Percentiles rank a stretch among this genome's conserved stretches.
Evolutionary conservation across 2,797 vertebrate species (phyloP).

Genomic region (Cephalopachus bancanus): DNA sequence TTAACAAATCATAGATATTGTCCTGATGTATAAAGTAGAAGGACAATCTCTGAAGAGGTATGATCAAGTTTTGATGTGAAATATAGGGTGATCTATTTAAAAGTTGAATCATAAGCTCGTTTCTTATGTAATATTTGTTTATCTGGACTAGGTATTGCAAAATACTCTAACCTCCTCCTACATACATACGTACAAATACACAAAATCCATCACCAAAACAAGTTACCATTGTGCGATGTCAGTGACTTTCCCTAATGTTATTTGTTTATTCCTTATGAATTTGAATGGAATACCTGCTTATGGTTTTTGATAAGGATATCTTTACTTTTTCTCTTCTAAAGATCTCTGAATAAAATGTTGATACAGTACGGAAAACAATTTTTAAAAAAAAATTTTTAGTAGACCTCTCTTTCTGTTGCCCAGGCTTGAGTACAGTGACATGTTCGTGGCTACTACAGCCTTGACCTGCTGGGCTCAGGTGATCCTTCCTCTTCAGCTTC

Average conservation of each 20-base stretch:
- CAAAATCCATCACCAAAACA: not conserved
- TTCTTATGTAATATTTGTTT: constrained; percentile 53
- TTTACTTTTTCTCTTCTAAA: constrained; percentile 54
- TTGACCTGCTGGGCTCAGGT: too few relatives aligned
- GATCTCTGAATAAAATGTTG: constrained; percentile 67
- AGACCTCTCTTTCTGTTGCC: too few relatives aligned
- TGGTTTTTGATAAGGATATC: constrained; percentile 45
- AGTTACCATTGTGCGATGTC: constrained; percentile 5
- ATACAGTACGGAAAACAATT: constrained; percentile 25
- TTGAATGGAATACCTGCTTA: constrained; percentile 8
- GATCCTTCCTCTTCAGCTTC: too few relatives aligned
- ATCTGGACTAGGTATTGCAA: constrained; percentile 27
- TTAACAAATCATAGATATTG: constrained; percentile 52
- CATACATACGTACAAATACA: not conserved
- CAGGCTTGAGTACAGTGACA: too few relatives aligned
- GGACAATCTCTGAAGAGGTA: constrained; percentile 8
- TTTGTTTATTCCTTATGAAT: constrained; percentile 59
- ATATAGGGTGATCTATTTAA: not conserved
- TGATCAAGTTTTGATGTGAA: constrained; percentile 51
- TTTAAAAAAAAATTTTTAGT: not conserved
- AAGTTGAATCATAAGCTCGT: constrained; percentile 43
- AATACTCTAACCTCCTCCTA: not conserved
- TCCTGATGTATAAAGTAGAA: constrained; percentile 42
- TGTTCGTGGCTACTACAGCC: too few relatives aligned
- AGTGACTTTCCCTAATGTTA: constrained; percentile 45